A percentile compares a stretch with the other conserved stretches of the same genome.
phyloP scores from a whole-genome alignment of 2,888 invertebrate species.

The Tachystola acroxantha region DNA sequence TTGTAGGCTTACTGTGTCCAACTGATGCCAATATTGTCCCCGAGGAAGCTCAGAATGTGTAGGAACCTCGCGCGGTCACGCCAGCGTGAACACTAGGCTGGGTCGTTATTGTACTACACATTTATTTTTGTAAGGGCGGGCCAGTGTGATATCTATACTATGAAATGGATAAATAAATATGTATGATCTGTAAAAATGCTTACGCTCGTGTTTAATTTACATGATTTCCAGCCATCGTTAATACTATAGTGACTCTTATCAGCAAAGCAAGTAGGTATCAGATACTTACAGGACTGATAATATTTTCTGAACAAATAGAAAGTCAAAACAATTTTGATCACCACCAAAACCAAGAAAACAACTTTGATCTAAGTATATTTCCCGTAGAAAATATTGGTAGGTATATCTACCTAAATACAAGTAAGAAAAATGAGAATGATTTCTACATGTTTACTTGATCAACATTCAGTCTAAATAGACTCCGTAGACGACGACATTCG shows the following conservation, averaged over 20 bases:
- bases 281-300: too few relatives aligned
- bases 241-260: too few relatives aligned
- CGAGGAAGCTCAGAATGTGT: slow-evolving; percentile 23
- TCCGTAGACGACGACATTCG: slow-evolving; percentile 81
- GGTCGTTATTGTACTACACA: slow-evolving; percentile 74
- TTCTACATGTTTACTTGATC: background rate
- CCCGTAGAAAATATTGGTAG: too few relatives aligned
- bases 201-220: slow-evolving; percentile 45
- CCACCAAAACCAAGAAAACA: too few relatives aligned
- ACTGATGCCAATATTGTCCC: slow-evolving; percentile 58
- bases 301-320: too few relatives aligned
- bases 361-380: too few relatives aligned
- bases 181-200: slow-evolving; percentile 78
- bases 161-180: slow-evolving; percentile 78
- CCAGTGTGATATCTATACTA: slow-evolving; percentile 79
- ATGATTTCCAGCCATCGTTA: too few relatives aligned
- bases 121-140: slow-evolving; percentile 79
- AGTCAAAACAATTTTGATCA: too few relatives aligned
- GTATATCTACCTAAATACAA: too few relatives aligned
- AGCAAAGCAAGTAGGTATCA: too few relatives aligned
- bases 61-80: slow-evolving; percentile 47
- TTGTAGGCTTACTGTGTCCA: slow-evolving; percentile 50
- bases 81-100: slow-evolving; percentile 49
- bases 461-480: slow-evolving; percentile 81
- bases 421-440: background rate